Evolutionary conservation across 2,113 vertebrate genomes (phyloP).

Genomic region (Pseudopipra pipra): DNA sequence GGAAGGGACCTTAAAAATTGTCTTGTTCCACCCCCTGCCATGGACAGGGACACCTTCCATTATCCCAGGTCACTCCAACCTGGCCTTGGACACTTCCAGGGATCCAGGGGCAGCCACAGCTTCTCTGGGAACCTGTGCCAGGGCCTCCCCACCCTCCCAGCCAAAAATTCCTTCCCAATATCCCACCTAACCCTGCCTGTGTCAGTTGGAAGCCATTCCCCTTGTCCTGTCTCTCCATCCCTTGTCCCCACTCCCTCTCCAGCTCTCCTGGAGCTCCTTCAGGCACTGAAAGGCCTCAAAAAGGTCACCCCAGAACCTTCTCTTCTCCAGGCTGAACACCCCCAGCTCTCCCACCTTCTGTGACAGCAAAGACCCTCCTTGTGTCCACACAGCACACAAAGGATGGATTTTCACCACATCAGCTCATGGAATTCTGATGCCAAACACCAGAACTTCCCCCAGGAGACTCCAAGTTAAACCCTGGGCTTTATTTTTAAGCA

Average conservation of each 20-base stretch:
- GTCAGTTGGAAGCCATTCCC: background rate
- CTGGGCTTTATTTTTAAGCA: background rate
- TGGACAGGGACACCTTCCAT: fast-evolving
- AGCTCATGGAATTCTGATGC: background rate
- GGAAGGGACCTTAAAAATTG: background rate
- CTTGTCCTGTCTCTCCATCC: background rate
- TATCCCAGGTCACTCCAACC: fast-evolving
- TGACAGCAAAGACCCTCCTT: background rate
- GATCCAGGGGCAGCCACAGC: background rate
- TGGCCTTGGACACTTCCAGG: background rate
- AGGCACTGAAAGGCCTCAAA: background rate
- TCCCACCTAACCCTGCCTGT: background rate
- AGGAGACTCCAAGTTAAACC: background rate
- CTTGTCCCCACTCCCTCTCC: background rate
- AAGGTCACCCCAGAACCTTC: background rate
- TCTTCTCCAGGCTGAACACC: background rate
- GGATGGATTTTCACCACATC: background rate
- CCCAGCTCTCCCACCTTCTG: background rate
- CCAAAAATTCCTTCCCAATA: background rate
- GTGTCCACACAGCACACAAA: background rate
- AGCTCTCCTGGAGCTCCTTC: background rate
- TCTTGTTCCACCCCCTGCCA: background rate
- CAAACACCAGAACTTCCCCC: background rate
- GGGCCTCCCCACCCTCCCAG: background rate
- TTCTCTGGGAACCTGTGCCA: background rate